Conservation (phyloP, 2,888 invertebrate species). For the Ichneumoninae sp. region DNA sequence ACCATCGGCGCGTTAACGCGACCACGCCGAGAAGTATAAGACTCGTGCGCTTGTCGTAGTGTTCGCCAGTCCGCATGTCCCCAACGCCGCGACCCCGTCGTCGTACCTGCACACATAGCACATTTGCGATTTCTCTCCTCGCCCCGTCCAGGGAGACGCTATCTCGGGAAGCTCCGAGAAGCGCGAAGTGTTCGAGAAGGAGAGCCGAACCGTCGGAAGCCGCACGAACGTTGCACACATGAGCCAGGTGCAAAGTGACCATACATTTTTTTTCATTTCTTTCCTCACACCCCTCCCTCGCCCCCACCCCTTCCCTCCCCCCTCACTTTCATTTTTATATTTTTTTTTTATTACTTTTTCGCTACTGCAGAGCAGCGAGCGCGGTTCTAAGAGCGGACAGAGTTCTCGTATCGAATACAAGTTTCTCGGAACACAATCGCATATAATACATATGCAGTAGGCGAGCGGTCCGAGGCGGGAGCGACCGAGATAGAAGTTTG, state of each 20-base stretch:
- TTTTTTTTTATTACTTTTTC: conserved; percentile 53
- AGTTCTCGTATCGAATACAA: conserved; percentile 73
- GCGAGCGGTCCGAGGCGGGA: conserved; percentile 65
- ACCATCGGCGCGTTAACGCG: too few species aligned
- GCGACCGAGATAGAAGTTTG: conserved; percentile 55
- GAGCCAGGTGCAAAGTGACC: conserved; percentile 81
- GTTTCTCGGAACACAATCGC: conserved; percentile 84
- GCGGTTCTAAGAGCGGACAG: conserved; percentile 68
- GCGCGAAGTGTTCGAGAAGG: conserved; percentile 63
- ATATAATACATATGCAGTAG: conserved; percentile 84
- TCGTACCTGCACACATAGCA: background rate
- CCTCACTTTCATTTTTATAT: conserved; percentile 45
- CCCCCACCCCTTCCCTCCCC: conserved; percentile 44
- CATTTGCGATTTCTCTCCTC: conserved; percentile 47
- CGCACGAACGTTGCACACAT: conserved; percentile 68
- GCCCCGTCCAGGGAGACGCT: conserved; percentile 66
- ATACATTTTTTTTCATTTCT: conserved; percentile 17
- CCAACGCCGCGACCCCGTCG: conserved; percentile 37
- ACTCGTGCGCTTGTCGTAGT: background rate
- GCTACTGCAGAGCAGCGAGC: conserved; percentile 24
- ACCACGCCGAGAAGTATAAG: too few species aligned
- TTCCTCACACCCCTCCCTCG: conserved; percentile 20
- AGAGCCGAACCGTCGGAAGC: conserved; percentile 30
- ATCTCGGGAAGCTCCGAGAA: conserved; percentile 73
- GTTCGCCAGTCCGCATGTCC: conserved; percentile 12